Evolutionary conservation across 2,888 invertebrate species (phyloP), one percentile per base, ranked within the genome.

Genomic region (Drosophila robusta): DNA sequence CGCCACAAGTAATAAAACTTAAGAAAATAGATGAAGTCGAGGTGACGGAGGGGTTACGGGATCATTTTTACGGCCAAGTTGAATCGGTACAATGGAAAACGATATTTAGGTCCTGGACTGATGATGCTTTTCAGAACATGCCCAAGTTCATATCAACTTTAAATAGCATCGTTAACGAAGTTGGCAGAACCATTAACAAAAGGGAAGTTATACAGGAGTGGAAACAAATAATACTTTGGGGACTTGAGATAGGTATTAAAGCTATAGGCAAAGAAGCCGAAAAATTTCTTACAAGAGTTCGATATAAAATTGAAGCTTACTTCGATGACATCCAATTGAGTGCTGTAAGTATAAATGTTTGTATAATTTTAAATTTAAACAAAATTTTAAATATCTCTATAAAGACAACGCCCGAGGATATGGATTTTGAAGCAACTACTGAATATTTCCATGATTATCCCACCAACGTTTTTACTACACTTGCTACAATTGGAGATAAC

Each of bases 351-450:
- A 47, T 24, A 26, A 39, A 50, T 39, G 14, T 14, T 1, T 38
- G 22, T 24, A 16, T 3, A 12, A 34, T 34, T 34, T 34, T 2
- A 6, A 22, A 11, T 14, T 38, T 5, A 2, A 34, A 14, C 14
- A 14, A 11, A 6, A 34, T 12, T 9, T 29, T 22, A 14, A 22
- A 11, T 14, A 16, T 41, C 29, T 9, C 11, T 7, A 24, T 11
- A 5, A 3, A 54, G 52, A 42, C 42, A 11, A 44, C 32, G 11
- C 54, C 54, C 9, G 4, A 22, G 18, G 42, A 36, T 44, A 4
- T 32, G 9, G 34, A 14, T 34, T 44, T 44, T 8, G 44, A 24
- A 14, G 44, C 8, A 14, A 14, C 16, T 7, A 34, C 42, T 14
- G 12, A 22, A 14, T 2, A 34, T 7, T 1, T 29, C 29, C 9